These are phyloP conservation scores for Listrodromus nycthemerus DNA, from an alignment of 2,888 invertebrate genomes.

Conservation along the genomic window DNA sequence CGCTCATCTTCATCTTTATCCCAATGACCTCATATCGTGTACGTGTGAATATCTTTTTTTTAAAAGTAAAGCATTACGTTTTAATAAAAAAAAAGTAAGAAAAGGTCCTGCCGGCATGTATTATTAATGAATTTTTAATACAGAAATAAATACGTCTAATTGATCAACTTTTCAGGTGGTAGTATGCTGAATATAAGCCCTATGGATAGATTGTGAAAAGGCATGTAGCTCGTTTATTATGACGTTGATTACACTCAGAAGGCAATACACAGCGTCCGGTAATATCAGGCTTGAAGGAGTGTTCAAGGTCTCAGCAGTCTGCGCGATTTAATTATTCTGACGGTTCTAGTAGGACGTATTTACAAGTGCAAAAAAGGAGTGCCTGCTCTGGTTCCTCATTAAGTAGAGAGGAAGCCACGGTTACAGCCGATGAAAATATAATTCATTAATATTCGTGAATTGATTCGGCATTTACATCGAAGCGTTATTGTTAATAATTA, in stretches of 20 bases:
- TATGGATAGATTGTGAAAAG: conserved; percentile 39
- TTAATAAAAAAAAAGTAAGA: conserved; percentile 25
- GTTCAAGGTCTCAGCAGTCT: background rate
- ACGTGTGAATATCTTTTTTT: conserved; percentile 30
- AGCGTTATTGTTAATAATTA: conserved; percentile 36
- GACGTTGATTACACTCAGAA: conserved; percentile 58
- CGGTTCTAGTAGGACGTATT: conserved; percentile 54
- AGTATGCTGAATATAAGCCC: background rate
- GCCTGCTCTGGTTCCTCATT: conserved; percentile 17
- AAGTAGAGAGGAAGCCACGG: conserved; percentile 26
- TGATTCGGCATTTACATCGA: conserved; percentile 31
- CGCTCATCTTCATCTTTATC: background rate
- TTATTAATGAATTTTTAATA: conserved; percentile 41
- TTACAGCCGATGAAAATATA: conserved; percentile 32
- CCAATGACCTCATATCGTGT: conserved; percentile 13
- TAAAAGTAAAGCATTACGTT: conserved; percentile 26
- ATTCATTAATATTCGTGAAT: conserved; percentile 18
- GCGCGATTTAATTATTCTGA: conserved; percentile 26
- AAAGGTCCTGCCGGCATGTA: conserved; percentile 9
- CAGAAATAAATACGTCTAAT: conserved; percentile 23
- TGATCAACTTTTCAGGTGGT: background rate
- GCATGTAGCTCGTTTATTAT: conserved; percentile 59
- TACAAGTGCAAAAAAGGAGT: conserved; percentile 58
- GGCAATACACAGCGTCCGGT: conserved; percentile 55
- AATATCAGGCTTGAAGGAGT: conserved; percentile 24